These are phyloP conservation scores for Encarsia formosa DNA, from an alignment of 2,888 invertebrate species.

Conservation along the genomic window DNA sequence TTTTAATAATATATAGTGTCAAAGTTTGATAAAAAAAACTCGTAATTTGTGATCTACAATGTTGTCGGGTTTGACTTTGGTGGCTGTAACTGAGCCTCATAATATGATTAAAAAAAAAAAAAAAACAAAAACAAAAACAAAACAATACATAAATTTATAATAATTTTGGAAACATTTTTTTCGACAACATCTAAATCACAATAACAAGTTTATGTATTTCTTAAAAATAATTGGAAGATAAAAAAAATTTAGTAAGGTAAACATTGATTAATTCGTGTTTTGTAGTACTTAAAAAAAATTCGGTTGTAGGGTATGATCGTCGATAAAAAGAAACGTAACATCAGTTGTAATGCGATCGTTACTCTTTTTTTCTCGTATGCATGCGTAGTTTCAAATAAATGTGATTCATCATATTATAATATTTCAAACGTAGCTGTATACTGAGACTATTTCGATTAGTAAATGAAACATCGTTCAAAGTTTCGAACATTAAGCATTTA, in stretches of 20 bases:
- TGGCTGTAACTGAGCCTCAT: slow-evolving; percentile 10
- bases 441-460: slow-evolving; percentile 11
- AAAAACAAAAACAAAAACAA: no score
- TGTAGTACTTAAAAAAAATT: slow-evolving; percentile 22
- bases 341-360: slow-evolving; percentile 18
- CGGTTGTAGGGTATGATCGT: slow-evolving; percentile 16
- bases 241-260: slow-evolving; percentile 18
- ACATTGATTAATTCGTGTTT: slow-evolving; percentile 19
- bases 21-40: slow-evolving; percentile 14
- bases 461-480: slow-evolving; percentile 10
- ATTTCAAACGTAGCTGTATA: slow-evolving; percentile 15
- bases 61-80: slow-evolving; percentile 7
- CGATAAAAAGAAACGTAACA: slow-evolving; percentile 20
- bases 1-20: slow-evolving; percentile 15
- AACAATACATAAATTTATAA: slow-evolving; percentile 3
- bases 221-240: background rate
- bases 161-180: slow-evolving; percentile 16
- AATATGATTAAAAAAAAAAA: no score
- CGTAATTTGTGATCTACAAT: slow-evolving; percentile 21
- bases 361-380: slow-evolving; percentile 18
- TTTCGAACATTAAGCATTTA: slow-evolving; percentile 19
- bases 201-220: slow-evolving; percentile 20
- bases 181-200: slow-evolving; percentile 22
- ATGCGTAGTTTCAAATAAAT: slow-evolving; percentile 22
- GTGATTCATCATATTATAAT: slow-evolving; percentile 14